Evolutionary conservation across 2,797 vertebrate species (phyloP).

Genomic region (Neosilurus hyrtlii): DNA sequence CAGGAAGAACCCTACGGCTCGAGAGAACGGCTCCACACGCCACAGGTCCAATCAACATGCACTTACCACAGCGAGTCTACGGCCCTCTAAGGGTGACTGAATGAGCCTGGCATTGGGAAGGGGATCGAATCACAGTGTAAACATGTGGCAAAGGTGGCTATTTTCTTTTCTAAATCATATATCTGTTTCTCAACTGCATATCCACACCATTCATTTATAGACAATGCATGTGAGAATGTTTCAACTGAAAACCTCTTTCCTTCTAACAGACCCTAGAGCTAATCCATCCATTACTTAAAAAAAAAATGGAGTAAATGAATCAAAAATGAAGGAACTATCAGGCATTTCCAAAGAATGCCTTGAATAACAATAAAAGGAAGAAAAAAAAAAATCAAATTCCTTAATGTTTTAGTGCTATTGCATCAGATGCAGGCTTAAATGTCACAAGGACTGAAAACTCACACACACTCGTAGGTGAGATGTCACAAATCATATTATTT

Average conservation of each 20-base stretch:
- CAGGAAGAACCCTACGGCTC: conserved; percentile 17
- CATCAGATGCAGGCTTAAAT: conserved; percentile 1
- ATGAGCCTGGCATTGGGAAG: neutral
- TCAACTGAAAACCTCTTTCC: neutral
- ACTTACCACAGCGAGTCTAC: conserved; percentile 29
- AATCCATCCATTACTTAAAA: neutral
- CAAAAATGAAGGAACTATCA: neutral
- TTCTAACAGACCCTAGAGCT: neutral
- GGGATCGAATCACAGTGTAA: neutral
- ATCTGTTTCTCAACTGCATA: neutral
- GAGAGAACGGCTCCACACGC: neutral
- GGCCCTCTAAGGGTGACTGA: neutral
- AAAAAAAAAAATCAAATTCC: too few species aligned
- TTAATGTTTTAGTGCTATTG: neutral
- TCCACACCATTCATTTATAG: neutral
- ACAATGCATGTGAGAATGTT: neutral
- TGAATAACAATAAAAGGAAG: neutral
- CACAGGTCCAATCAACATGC: conserved; percentile 36
- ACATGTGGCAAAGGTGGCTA: neutral
- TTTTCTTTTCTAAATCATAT: neutral
- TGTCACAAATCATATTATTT: conserved; percentile 6
- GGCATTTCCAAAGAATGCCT: neutral
- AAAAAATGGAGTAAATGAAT: neutral
- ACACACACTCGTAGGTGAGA: neutral
- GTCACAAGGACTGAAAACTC: neutral